A percentile compares a stretch with the other conserved stretches of the same genome.
Conservation (phyloP, 2,888 invertebrate species). For the Stenoptilia bipunctidactyla region DNA sequence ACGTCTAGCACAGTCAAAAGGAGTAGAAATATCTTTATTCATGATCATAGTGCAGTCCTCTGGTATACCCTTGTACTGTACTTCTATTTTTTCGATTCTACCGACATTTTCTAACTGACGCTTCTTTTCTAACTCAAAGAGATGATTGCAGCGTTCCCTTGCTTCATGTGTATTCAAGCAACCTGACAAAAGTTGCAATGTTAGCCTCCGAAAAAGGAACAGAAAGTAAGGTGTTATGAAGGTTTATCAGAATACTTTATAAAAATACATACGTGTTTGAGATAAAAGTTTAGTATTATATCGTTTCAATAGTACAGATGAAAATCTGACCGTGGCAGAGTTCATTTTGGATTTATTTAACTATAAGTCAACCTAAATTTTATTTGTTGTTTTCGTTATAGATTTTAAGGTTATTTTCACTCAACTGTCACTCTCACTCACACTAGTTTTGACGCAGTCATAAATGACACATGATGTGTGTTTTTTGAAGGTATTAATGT, state of each 20-base stretch:
- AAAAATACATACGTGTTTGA: conserved; percentile 27
- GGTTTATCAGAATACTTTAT: no score
- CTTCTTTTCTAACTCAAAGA: conserved; percentile 84
- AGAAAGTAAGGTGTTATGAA: no score
- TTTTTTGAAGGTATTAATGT: no score
- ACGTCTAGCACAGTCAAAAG: conserved; percentile 93
- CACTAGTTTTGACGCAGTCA: no score
- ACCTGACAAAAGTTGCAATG: conserved; percentile 45
- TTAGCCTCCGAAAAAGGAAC: no score
- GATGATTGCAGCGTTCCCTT: conserved; percentile 71
- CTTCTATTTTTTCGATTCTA: conserved; percentile 91
- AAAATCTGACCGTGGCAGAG: conserved; percentile 29
- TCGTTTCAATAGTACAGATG: conserved; percentile 27
- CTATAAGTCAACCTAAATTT: no score
- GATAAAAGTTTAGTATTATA: conserved; percentile 21
- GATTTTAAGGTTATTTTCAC: no score
- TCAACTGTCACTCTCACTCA: no score
- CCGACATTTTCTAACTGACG: conserved; percentile 81
- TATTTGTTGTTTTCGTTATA: no score
- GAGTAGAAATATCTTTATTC: conserved; percentile 94
- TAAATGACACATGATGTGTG: no score
- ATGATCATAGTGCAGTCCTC: conserved; percentile 83
- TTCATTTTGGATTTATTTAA: conserved; percentile 31
- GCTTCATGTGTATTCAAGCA: conserved; percentile 63
- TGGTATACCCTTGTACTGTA: conserved; percentile 81